Conservation (phyloP, 2,113 vertebrate genomes). For the Suricata suricatta region DNA sequence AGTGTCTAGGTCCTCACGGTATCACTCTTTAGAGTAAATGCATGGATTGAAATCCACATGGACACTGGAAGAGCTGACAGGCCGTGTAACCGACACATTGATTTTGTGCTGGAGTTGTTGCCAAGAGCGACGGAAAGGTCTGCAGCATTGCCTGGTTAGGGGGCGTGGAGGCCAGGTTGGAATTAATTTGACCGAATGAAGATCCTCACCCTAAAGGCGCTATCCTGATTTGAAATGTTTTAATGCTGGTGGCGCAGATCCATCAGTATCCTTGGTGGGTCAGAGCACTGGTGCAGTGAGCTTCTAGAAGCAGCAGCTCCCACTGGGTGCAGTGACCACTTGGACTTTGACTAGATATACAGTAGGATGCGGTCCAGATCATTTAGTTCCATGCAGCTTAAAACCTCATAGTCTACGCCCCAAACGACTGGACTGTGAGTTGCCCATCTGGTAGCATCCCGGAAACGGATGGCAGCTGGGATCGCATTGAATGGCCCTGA, state of each 20-base stretch:
- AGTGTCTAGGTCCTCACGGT: not conserved
- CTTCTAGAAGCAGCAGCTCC: not conserved
- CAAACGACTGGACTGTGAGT: not conserved
- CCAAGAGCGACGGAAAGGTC: not conserved
- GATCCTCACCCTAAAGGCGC: not conserved
- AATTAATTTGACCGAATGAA: not conserved
- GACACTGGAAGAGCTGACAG: not conserved
- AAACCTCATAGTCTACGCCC: not conserved
- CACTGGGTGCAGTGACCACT: not conserved
- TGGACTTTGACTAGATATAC: not conserved
- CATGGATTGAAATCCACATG: not conserved
- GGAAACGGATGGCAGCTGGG: not conserved
- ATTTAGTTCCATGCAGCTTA: not conserved
- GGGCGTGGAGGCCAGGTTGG: not conserved
- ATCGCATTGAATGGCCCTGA: not conserved
- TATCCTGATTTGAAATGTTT: not conserved
- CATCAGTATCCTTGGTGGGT: not conserved
- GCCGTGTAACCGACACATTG: accelerated
- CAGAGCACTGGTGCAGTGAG: not conserved
- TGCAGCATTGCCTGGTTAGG: not conserved
- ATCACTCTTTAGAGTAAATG: not conserved
- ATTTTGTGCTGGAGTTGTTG: not conserved
- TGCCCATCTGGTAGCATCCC: not conserved
- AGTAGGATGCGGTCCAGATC: not conserved
- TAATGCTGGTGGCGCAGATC: not conserved